A percentile compares a stretch with the other conserved stretches of the same genome.
Conservation (phyloP, 2,888 invertebrate genomes). For the Philereme vetulata region DNA sequence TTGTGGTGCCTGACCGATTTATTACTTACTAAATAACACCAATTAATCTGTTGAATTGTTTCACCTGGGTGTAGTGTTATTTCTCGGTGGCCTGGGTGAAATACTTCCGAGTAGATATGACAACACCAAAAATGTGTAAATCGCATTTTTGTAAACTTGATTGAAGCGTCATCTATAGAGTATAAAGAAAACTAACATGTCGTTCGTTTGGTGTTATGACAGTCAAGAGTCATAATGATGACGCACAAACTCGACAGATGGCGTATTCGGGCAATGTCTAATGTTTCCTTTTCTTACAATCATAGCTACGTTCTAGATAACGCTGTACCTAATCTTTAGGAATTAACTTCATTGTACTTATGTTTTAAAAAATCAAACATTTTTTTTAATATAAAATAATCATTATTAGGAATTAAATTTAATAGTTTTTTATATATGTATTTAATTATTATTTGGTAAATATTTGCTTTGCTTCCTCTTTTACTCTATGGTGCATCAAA, state of each 20-base stretch:
- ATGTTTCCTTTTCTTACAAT: too few species aligned
- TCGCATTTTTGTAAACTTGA: too few species aligned
- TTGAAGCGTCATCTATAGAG: constrained; percentile 1
- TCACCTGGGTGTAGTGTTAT: too few species aligned
- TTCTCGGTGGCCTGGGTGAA: too few species aligned
- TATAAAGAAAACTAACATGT: not conserved
- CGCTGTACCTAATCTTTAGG: not conserved
- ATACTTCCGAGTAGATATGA: too few species aligned
- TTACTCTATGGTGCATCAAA: constrained; percentile 75
- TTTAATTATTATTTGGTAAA: not conserved
- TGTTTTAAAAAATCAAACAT: not conserved
- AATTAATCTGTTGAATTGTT: too few species aligned
- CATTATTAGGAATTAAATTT: too few species aligned
- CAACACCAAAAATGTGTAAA: too few species aligned
- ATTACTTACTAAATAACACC: too few species aligned
- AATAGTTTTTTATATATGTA: not conserved
- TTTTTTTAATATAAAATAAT: not conserved
- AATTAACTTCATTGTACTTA: not conserved
- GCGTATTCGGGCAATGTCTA: not conserved
- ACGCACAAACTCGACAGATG: constrained; percentile 2
- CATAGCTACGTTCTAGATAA: not conserved
- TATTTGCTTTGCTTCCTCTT: not conserved
- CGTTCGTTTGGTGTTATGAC: too few species aligned
- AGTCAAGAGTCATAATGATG: too few species aligned
- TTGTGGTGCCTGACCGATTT: too few species aligned